These are phyloP conservation scores for Gambusia yucatana DNA, from an alignment of 2,797 vertebrate species.

Conservation along the genomic window DNA sequence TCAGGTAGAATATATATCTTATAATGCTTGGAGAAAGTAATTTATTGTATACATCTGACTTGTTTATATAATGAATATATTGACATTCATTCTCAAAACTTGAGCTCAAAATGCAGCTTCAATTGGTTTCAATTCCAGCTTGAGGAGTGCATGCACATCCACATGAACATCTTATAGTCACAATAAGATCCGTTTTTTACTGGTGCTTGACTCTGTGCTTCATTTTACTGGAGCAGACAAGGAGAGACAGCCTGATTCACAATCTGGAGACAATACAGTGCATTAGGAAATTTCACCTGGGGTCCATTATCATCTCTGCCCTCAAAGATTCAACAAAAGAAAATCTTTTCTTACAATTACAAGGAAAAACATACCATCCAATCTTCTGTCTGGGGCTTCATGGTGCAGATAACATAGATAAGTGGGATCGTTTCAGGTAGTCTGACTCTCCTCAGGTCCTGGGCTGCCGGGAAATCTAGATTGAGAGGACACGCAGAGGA, in stretches of 20 bases:
- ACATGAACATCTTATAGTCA: background rate
- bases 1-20: background rate
- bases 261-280: background rate
- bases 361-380: constrained; percentile 24
- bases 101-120: background rate
- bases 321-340: constrained; percentile 28
- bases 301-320: constrained; percentile 43
- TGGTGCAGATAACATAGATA: constrained; percentile 51
- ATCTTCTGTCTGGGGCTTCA: constrained; percentile 33
- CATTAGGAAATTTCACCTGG: constrained; percentile 15
- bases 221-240: background rate
- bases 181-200: too few species aligned
- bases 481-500: constrained; percentile 44
- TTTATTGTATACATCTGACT: background rate
- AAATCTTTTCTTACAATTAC: constrained; percentile 36
- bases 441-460: constrained; percentile 46
- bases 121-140: background rate
- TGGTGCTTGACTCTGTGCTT: background rate
- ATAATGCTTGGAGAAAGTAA: too few species aligned
- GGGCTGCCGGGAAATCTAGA: constrained; percentile 17
- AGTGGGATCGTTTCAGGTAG: constrained; percentile 53
- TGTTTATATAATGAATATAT: background rate
- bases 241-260: constrained; percentile 9
- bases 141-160: background rate
- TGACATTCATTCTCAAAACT: background rate